Base-by-base conservation (phyloP, 2,113 vertebrate genomes). In the Edolisoma coerulescens region DNA sequence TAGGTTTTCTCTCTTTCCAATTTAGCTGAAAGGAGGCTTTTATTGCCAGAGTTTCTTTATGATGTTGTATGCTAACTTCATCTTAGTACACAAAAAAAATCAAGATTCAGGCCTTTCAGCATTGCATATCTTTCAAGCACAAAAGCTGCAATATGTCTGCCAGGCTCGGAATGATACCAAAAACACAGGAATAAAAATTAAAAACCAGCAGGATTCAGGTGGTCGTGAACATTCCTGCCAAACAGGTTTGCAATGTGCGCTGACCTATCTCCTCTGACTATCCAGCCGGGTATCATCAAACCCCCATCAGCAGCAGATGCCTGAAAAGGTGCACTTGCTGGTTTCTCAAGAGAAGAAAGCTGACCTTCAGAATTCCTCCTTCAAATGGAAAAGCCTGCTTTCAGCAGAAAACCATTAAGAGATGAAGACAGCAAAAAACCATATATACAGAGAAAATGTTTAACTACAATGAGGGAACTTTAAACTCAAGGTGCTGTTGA, bases 261-360 rank as follows among this genome's bases (percentile, higher is more conserved):
- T 91, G 93, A 94, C 75, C 87, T 59, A 76, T 87, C 89, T 91
- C 44, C 52, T 93, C 70, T 12, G 45, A 95, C 70, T 84, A 61
- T 59, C 61, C 1, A 0, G 77, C 57, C 45, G 53, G 56, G 42
- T 69, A 82, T 9, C 84, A 89, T 56, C 91, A 79, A 94, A 89
- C 70, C 77, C 90, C 42, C 77, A 53, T 15, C 26, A 71, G 84
- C 80, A 89, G 87, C 84, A 84, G 60, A 75, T 76, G 78, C 87
- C 94, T 79, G 44, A 71, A 94, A 69, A 95, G 37, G n/a, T 61
- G 56, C 65, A 49, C 87, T 90, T 84, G 88, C 86, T 89, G 84
- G 47, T 82, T 95, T 84, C 87, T 75, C 80, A 23, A 56, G 52
- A 93, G 67, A 82, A 91, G 73, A 74, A 94, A 89, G 84, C 17